Evolutionary conservation across 1,140 invertebrate species (phyloP).

Genomic region (Nixonia krombeini): DNA sequence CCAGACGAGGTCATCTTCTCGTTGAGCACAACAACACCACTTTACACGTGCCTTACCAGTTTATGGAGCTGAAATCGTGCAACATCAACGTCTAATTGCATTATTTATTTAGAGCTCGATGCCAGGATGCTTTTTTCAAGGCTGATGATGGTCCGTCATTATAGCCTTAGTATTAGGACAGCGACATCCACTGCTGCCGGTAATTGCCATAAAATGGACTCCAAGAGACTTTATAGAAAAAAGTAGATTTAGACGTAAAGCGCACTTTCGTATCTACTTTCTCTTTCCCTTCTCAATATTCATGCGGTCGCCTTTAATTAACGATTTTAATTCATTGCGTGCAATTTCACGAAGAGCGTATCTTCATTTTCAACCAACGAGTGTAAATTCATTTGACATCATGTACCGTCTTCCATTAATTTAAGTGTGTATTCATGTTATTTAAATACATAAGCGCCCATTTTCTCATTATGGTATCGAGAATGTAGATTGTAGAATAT

Average conservation of each 20-base stretch:
- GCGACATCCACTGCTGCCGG: slow-evolving; percentile 45
- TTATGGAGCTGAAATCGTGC: slow-evolving; percentile 81
- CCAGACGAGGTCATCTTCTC: slow-evolving; percentile 83
- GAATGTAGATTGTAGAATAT: too few relatives aligned
- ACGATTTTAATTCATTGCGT: neutral
- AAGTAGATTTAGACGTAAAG: slow-evolving; percentile 9
- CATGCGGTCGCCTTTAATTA: neutral
- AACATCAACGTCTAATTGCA: slow-evolving; percentile 67
- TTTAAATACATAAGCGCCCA: too few relatives aligned
- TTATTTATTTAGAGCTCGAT: slow-evolving; percentile 42
- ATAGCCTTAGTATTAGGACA: slow-evolving; percentile 25
- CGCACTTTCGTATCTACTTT: neutral
- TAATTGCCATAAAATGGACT: slow-evolving; percentile 57
- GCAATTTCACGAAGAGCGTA: neutral
- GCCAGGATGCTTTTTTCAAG: slow-evolving; percentile 1
- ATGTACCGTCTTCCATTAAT: slow-evolving; percentile 33
- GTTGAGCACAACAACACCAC: slow-evolving; percentile 87
- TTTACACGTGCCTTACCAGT: slow-evolving; percentile 90
- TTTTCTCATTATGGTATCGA: too few relatives aligned
- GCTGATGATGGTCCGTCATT: slow-evolving; percentile 10
- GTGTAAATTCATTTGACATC: slow-evolving; percentile 22
- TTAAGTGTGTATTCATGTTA: slow-evolving; percentile 22
- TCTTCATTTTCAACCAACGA: neutral
- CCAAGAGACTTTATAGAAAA: slow-evolving; percentile 18
- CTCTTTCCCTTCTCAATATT: neutral